Base-by-base conservation (phyloP, 1,140 invertebrate species). In the Panagrolaimus sp. region DNA sequence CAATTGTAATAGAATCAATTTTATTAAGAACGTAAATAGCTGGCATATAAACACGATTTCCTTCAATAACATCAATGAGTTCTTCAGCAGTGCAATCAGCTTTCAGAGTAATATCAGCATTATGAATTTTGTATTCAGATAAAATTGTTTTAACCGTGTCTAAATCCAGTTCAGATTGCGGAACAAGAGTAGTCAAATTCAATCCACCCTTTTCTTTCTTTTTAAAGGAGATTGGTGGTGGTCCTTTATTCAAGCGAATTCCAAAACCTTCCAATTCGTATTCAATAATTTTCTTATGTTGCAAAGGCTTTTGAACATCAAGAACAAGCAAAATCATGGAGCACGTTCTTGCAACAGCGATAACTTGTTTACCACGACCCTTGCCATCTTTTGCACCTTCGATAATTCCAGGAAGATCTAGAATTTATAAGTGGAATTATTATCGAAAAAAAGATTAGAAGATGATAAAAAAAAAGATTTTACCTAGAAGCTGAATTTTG, bases 381-480 rank as follows among this genome's bases (percentile, higher is more conserved):
- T 98, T 97, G 46, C 92, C 92, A 84, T 99, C 96, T 84, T 99
- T 99, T n/a, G 96, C 96, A 75, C 96, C 96, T 87, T 99, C 96
- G 83, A 99, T 99, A 84, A 99, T 99, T 87, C 96, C 96, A 72
- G 96, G 96, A 71, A 99, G 88, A 90, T 99, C 96, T 4, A 99
- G n/a, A 38, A 38, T 38, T 38, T 38, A 38, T 38, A 4, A 38
- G 7, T 38, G 32, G n/a, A 4, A 4, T 38, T 38, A 38, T 38
- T 38, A 38, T n/a, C n/a, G n/a, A n/a, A n/a, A n/a, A n/a, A n/a
- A n/a, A n/a, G n/a, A n/a, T n/a, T n/a, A n/a, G n/a, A n/a, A n/a
- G n/a, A n/a, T n/a, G n/a, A n/a, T n/a, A n/a, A n/a, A n/a, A n/a
- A n/a, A 4, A 4, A 38, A 38, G 7, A 38, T 38, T 38, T 38